phyloP scores from a whole-genome alignment of 2,113 vertebrate species.

The Mola mola region DNA sequence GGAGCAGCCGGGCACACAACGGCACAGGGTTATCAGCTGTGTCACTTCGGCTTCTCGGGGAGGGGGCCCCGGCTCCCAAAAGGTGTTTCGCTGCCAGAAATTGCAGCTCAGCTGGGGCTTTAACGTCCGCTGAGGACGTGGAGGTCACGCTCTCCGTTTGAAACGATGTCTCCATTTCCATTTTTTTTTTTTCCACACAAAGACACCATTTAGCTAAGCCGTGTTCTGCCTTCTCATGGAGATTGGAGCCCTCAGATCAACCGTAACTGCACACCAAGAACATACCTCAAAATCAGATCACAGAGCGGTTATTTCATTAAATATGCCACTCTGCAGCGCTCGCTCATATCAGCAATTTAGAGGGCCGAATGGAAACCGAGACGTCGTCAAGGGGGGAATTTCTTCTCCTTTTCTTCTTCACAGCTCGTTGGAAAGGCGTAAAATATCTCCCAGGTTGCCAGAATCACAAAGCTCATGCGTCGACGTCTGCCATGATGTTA shows the following conservation, averaged over 20 bases:
- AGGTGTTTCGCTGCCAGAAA: slow-evolving; percentile 42
- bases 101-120: slow-evolving; percentile 7
- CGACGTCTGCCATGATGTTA: background rate
- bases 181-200: slow-evolving; percentile 35
- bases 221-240: background rate
- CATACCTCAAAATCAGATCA: no score
- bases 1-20: slow-evolving; percentile 44
- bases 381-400: no score
- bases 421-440: background rate
- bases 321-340: no score
- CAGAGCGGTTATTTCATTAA: no score
- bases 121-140: slow-evolving; percentile 17
- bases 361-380: no score
- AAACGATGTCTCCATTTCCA: slow-evolving; percentile 2
- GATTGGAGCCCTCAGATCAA: background rate
- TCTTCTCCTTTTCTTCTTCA: no score
- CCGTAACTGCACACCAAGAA: no score
- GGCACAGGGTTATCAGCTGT: slow-evolving; percentile 57
- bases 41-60: slow-evolving; percentile 29
- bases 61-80: slow-evolving; percentile 4
- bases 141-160: slow-evolving; percentile 24
- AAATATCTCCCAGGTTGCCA: no score
- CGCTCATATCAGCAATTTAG: no score
- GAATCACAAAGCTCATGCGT: no score
- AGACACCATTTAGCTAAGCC: slow-evolving; percentile 23